Conservation (phyloP, 1,140 invertebrate genomes). For the Epicauta chinensis region DNA sequence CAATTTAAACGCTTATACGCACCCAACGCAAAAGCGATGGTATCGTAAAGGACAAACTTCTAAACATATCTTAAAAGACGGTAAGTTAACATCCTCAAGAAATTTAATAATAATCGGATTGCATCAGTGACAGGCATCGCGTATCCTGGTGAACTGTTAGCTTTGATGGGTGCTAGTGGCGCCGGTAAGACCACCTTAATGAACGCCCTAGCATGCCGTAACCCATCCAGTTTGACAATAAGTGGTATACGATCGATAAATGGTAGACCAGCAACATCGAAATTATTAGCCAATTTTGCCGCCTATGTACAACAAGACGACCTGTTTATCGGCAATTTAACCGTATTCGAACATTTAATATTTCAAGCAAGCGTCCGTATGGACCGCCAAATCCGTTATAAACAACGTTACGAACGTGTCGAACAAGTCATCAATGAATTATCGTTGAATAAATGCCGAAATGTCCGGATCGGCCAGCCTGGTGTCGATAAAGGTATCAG, state of each 20-base stretch:
- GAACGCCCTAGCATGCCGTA: slow-evolving; percentile 81
- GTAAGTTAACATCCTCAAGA: slow-evolving; percentile 38
- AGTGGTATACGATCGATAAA: slow-evolving; percentile 66
- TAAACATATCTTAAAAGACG: slow-evolving; percentile 58
- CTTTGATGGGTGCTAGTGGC: slow-evolving; percentile 91
- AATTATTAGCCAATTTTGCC: slow-evolving; percentile 67
- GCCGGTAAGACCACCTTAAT: slow-evolving; percentile 94
- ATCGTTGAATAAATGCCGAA: slow-evolving; percentile 76
- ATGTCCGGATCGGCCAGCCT: slow-evolving; percentile 81
- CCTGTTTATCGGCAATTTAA: slow-evolving; percentile 89
- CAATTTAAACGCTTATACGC: slow-evolving; percentile 58
- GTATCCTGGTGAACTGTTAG: slow-evolving; percentile 81
- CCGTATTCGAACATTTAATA: slow-evolving; percentile 78
- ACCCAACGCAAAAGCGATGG: slow-evolving; percentile 17
- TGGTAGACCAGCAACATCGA: slow-evolving; percentile 58
- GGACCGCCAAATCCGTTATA: slow-evolving; percentile 71
- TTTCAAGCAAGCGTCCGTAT: slow-evolving; percentile 82
- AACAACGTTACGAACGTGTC: slow-evolving; percentile 73
- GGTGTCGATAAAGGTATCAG: slow-evolving; percentile 88
- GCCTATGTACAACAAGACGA: slow-evolving; percentile 96
- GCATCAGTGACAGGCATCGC: slow-evolving; percentile 76
- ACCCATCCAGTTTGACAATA: slow-evolving; percentile 59
- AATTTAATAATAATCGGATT: neutral
- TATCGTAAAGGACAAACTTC: neutral
- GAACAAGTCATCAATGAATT: slow-evolving; percentile 88